Evolutionary conservation across 2,797 vertebrate genomes (phyloP).

Genomic region (Aplochiton taeniatus): DNA sequence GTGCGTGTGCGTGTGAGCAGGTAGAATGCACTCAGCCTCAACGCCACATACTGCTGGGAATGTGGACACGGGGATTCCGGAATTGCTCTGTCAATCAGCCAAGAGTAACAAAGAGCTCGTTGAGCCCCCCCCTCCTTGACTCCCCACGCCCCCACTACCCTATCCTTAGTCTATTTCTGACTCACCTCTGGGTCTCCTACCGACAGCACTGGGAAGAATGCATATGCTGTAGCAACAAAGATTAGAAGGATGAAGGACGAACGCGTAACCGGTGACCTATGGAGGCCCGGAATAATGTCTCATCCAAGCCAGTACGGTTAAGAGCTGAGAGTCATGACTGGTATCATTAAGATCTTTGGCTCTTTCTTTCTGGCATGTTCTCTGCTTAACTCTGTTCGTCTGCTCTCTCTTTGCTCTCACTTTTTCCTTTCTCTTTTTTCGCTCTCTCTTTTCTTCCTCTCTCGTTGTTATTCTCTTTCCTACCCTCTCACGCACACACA

Average conservation of each 20-base stretch:
- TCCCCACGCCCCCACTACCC: neutral
- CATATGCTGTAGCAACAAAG: slow-evolving; percentile 23
- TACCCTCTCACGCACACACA: no score
- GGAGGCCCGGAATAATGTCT: no score
- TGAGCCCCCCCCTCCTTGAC: slow-evolving; percentile 35
- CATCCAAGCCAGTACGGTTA: no score
- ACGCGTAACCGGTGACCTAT: no score
- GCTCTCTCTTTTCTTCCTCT: no score
- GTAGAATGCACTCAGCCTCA: slow-evolving; percentile 19
- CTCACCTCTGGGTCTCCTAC: slow-evolving; percentile 27
- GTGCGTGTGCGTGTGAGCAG: neutral
- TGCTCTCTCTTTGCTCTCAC: no score
- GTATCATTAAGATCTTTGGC: no score
- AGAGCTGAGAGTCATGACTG: no score
- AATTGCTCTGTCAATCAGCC: slow-evolving; percentile 39
- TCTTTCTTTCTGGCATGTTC: no score
- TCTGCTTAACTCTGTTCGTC: no score
- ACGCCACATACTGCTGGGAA: slow-evolving; percentile 37
- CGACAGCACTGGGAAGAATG: slow-evolving; percentile 41
- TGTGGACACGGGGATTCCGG: slow-evolving; percentile 23
- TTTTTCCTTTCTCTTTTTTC: no score
- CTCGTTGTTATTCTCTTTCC: no score
- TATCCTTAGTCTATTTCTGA: slow-evolving; percentile 41
- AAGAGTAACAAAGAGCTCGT: slow-evolving; percentile 59
- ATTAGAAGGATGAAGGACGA: slow-evolving; percentile 46